Evolutionary conservation across 1,140 invertebrate genomes (phyloP), one percentile per base, ranked within the genome.

Genomic region (Eupristina koningsbergeri): DNA sequence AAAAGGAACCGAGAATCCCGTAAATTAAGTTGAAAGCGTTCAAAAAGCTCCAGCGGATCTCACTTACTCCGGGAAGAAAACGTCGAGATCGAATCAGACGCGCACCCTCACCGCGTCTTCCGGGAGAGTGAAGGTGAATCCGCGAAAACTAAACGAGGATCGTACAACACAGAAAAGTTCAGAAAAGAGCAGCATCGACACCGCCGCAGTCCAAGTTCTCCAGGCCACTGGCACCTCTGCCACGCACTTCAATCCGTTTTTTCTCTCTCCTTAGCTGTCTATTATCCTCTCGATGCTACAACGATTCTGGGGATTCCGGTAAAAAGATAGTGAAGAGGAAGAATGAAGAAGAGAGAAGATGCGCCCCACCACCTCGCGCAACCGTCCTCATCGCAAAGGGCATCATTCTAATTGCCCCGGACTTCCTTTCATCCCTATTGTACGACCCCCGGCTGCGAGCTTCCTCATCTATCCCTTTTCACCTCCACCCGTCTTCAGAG

Each of bases 361-460:
- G 83, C 85, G 84, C 88, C 87, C 86, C 88, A 88, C 39, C 11
- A 36, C 26, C 50, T 53, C 22, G n/a, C 53, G 58, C 26, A 61
- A 7, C 26, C 74, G 15, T 19, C 73, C 47, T 64, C 36, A 53
- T 83, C 64, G 78, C 78, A 92, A 92, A 91, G 91, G 91, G 91
- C 91, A 92, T 92, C 91, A 92, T 92, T 92, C 91, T 92, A 92
- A 92, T 92, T 92, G 91, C 91, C 91, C 91, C 91, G 91, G 91
- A 92, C 91, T 92, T 92, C 91, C 91, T 92, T 92, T 92, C 91
- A 92, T 91, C 89, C 90, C 90, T 89, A 91, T 92, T 92, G 89
- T 91, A 87, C 89, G 88, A 88, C 87, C 89, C 86, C 75, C 36
- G 88, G 89, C 75, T 39, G 87, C 88, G 88, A 86, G 86, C 87